Evolutionary conservation across 2,888 invertebrate genomes (phyloP), one percentile per base, ranked within the genome.

Genomic region (Hylaea fasciaria): DNA sequence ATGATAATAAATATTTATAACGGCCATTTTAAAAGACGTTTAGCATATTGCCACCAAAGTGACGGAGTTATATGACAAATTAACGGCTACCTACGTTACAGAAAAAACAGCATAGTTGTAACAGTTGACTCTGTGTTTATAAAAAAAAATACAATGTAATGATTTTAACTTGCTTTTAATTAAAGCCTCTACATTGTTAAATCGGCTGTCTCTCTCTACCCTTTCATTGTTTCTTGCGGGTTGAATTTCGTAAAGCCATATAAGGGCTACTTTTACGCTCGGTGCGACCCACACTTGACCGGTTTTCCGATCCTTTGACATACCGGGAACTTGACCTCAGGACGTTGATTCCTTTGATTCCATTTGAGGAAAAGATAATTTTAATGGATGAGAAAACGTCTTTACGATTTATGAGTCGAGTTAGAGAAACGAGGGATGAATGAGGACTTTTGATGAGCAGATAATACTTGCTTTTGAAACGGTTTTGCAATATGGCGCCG

Each of bases 231-330:
- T 41, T 40, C 35, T 56, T 39, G 37, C 39, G 17, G 35, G 37
- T 51, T 47, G 51, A 43, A 39, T 56, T 62, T 62, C 17, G 47
- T 48, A 48, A 55, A 55, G 55, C 51, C 51, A 51, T 55, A 17
- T 51, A 51, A 43, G 39, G 45, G 14, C 43, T 28, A 29, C 39
- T 43, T 32, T 32, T 16, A 49, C 45, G 14, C 28, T 39, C 35
- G 35, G 32, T 39, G 16, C 29, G 32, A 48, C 35, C 29, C 22
- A 51, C 61, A 52, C 44, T 61, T 56, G 56, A 57, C 56, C 52
- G 56, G 55, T 44, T 61, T 56, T 48, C 51, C 48, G 56, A 56
- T 51, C 56, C 48, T 60, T 56, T 56, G 55, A 61, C 60, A 50
- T 29, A 41, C 46, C 41, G 47, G 52, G 48, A 57, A 43, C 37